Evolutionary conservation across 2,888 invertebrate genomes (phyloP).

Genomic region (Erebia ligea): DNA sequence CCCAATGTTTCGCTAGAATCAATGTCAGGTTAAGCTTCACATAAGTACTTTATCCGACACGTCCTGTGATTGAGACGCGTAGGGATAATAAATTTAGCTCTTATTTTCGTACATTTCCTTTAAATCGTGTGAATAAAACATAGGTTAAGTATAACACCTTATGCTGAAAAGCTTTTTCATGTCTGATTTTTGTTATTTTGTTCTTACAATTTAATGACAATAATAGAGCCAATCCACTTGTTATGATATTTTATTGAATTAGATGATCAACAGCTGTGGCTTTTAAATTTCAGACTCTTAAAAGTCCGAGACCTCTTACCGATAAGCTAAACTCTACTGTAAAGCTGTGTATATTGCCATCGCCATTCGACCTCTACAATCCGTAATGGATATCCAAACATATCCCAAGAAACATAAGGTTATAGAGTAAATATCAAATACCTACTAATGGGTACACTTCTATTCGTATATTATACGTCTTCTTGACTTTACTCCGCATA

Average conservation of each 20-base stretch:
- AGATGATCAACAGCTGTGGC: no score
- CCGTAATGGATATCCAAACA: background rate
- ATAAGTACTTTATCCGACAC: conserved; percentile 27
- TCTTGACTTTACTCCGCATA: no score
- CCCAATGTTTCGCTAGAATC: conserved; percentile 27
- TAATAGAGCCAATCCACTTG: no score
- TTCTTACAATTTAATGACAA: no score
- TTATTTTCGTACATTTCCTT: background rate
- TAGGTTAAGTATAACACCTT: background rate
- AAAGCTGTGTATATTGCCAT: background rate
- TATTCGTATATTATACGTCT: no score
- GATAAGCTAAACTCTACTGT: background rate
- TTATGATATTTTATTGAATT: no score
- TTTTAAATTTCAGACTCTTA: no score
- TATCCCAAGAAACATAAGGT: background rate
- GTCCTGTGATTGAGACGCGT: conserved; percentile 19
- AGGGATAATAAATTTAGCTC: conserved; percentile 18
- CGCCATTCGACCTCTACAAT: background rate
- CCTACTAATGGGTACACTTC: background rate
- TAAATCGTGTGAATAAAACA: background rate
- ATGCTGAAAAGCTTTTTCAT: no score
- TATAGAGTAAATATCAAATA: background rate
- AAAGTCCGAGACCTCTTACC: background rate
- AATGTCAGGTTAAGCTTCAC: conserved; percentile 27
- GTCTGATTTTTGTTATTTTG: no score